phyloP scores from a whole-genome alignment of 2,888 invertebrate genomes.

The Lithodes maja region DNA sequence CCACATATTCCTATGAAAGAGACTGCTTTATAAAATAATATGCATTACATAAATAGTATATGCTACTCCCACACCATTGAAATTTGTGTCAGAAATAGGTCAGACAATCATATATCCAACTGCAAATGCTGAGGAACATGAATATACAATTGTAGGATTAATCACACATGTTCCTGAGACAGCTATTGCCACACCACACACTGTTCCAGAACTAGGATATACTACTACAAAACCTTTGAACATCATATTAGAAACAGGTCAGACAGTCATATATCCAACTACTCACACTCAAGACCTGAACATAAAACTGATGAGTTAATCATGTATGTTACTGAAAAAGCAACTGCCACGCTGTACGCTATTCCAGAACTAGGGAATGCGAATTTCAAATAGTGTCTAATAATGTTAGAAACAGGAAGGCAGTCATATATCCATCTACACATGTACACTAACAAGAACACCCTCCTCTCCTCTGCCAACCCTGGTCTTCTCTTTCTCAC shows the following conservation, averaged over 20 bases:
- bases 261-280: constrained; percentile 5
- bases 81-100: constrained; percentile 31
- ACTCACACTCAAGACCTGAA: not conserved
- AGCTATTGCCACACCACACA: not conserved
- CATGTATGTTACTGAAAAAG: not conserved
- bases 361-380: constrained; percentile 24
- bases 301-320: constrained; percentile 9
- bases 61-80: constrained; percentile 16
- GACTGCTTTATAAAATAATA: not conserved
- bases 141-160: constrained; percentile 26
- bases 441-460: constrained; percentile 10
- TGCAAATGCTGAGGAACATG: not conserved
- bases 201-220: constrained; percentile 11
- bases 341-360: not conserved
- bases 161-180: constrained; percentile 4
- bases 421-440: not conserved
- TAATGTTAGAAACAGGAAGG: constrained; percentile 9
- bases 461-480: no score
- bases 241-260: constrained; percentile 26
- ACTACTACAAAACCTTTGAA: not conserved
- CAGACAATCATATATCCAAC: constrained; percentile 18
- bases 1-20: constrained; percentile 18
- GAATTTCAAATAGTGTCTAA: not conserved
- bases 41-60: constrained; percentile 12
- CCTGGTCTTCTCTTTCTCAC: no score